Evolutionary conservation across 64 coral and sea anemone genomes (phyloP).

Genomic region (Montipora capricornis): DNA sequence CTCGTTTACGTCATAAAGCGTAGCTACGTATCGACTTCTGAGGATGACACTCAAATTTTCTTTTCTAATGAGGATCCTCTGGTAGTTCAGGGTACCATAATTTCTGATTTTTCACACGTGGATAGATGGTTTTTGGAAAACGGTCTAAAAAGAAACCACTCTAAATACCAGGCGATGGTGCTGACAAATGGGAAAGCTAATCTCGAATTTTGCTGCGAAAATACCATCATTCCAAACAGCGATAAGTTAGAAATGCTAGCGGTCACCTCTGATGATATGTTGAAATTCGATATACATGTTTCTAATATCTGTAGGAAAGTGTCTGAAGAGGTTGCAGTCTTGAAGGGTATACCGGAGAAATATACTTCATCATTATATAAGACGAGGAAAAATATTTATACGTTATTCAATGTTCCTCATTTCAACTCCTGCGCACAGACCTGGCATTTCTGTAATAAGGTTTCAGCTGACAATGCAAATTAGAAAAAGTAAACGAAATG

Average conservation of each 20-base stretch:
- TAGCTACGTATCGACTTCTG: too few species aligned
- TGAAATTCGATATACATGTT: background rate
- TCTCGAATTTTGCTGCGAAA: background rate
- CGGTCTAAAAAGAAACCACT: too few species aligned
- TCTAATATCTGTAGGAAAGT: background rate
- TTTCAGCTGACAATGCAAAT: too few species aligned
- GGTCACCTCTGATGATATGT: background rate
- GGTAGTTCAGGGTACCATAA: background rate
- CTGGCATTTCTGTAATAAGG: too few species aligned
- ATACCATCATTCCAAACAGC: background rate
- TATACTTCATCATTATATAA: background rate
- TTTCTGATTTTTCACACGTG: background rate
- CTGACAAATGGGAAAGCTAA: background rate
- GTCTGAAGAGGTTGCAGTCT: background rate
- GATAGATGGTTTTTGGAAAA: too few species aligned
- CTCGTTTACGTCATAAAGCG: too few species aligned
- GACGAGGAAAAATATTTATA: too few species aligned
- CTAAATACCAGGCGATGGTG: too few species aligned
- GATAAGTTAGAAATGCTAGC: background rate
- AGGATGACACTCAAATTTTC: background rate
- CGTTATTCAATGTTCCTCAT: too few species aligned
- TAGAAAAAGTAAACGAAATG: too few species aligned
- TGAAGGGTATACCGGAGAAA: background rate
- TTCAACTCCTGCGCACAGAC: too few species aligned
- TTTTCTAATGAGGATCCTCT: background rate